A percentile compares a stretch with the other conserved stretches of the same genome.
Conservation (phyloP, 2,113 vertebrate genomes). For the Holacanthus passer region DNA sequence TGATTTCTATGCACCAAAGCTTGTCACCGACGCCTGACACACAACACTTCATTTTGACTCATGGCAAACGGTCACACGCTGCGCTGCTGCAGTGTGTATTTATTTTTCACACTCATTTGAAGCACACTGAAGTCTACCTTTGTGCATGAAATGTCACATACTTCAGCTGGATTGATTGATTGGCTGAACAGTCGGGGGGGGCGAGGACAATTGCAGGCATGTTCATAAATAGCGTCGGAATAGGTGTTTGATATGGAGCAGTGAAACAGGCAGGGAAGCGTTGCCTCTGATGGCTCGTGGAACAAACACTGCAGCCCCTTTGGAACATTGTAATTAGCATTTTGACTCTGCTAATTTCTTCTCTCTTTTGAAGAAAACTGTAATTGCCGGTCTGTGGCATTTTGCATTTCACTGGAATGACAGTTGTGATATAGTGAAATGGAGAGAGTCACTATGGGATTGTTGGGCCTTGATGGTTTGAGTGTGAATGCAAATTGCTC, state of each 20-base stretch:
- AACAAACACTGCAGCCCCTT: slow-evolving; percentile 15
- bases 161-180: slow-evolving; percentile 31
- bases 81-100: slow-evolving; percentile 10
- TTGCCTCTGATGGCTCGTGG: slow-evolving; percentile 33
- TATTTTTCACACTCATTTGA: slow-evolving; percentile 19
- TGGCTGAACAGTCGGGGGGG: slow-evolving; percentile 27
- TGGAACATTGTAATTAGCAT: slow-evolving; percentile 54
- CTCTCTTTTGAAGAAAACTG: slow-evolving; percentile 38
- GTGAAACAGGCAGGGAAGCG: slow-evolving; percentile 28
- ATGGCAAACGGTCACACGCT: slow-evolving; percentile 15
- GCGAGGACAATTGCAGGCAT: slow-evolving; percentile 24
- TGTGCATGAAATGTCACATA: slow-evolving; percentile 44
- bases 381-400: slow-evolving; percentile 63
- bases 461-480: slow-evolving; percentile 69
- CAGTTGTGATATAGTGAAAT: slow-evolving; percentile 60
- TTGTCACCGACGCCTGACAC: slow-evolving; percentile 18
- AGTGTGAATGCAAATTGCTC: slow-evolving; percentile 77
- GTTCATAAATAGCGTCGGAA: slow-evolving; percentile 23
- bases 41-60: slow-evolving; percentile 23
- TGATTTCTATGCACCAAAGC: slow-evolving; percentile 20
- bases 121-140: slow-evolving; percentile 22
- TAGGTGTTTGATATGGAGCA: slow-evolving; percentile 46
- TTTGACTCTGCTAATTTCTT: slow-evolving; percentile 49
- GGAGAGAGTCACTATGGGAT: slow-evolving; percentile 68
- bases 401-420: slow-evolving; percentile 49